Base-by-base conservation (phyloP, 1,140 invertebrate species). In the Forficula auricularia region DNA sequence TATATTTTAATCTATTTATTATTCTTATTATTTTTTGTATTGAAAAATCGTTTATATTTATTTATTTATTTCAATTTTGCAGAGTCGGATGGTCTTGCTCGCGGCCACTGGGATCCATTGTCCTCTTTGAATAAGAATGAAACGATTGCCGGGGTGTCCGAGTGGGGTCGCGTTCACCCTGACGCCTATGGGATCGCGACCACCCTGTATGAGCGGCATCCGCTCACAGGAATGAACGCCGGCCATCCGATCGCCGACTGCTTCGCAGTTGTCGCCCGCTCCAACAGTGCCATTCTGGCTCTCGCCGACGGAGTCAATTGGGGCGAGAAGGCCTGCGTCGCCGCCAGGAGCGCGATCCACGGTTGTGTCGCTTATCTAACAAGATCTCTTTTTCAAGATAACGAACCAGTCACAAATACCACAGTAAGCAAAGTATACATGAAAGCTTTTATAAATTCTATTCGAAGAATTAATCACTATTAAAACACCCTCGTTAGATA, bases 301-400 rank as follows among this genome's bases (percentile, higher is more conserved):
- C 67, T 94, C 36, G 89, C 86, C 10, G 88, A 92, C 68, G 88
- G 89, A 30, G 88, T 92, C 0, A 92, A 94, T 64, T 92, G 88
- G 88, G 88, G 88, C 38, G 77, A 84, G 54, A 86, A 85, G 53
- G 83, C 87, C 20, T 72, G 81, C 40, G 64, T 91, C 41, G 87
- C 87, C n/a, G 85, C 86, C 7, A 68, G 84, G 46, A 85, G 84
- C 46, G 88, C 87, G 8, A 71, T 92, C 7, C 81, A 89, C 54
- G 88, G 85, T 8, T 81, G 79, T 51, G 70, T 92, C 47, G 80
- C 89, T 46, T 84, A 86, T 56, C 65, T 92, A 41, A 84, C 87
- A 55, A 74, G 77, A 50, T 75, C 76, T 8, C 64, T 89, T 13
- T 27, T 27, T 27, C 22, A 27, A 27, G 22, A 27, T 6, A 27